Evolutionary conservation across 2,888 invertebrate genomes (phyloP), one percentile per base, ranked within the genome.

Genomic region (Dexiosoma caninum): DNA sequence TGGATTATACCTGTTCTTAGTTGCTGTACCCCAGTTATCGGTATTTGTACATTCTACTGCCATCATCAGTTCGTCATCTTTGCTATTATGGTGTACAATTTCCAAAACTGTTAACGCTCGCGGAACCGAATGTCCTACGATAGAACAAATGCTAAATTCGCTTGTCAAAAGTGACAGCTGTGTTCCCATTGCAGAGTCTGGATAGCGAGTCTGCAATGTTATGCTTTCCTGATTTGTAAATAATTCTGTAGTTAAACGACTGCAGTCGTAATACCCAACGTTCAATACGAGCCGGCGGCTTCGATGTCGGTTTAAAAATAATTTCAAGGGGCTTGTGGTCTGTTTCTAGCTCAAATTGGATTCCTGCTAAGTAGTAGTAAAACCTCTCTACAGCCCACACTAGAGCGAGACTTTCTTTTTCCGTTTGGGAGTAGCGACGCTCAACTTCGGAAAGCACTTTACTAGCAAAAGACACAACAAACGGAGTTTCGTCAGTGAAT

Each of bases 361-460:
- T 14, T 30, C 80, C 76, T 1, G 75, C 67, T 21, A 83, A n/a
- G 30, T 83, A 84, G 57, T 82, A 83, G 23, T 78, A 72, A 16
- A 82, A 83, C 37, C 71, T 75, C 32, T 83, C 83, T 1, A 83
- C 83, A 0, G 78, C 66, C 82, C 81, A 83, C 0, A 77, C 80
- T 2, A 82, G 40, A 19, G 81, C 77, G 2, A 83, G 49, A 46
- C 77, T 82, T 32, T n/a, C n/a, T n/a, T n/a, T n/a, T n/a, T 83
- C 81, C 30, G 83, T 82, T 42, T 83, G 82, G 0, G 82, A 78
- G 19, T 81, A 83, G 42, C 77, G 62, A 12, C 74, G 75, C 51
- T 83, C 80, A 5, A 81, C 78, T 8, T 71, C 75, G 2, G 82
- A 83, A 7, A 83, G 64, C 42, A 77, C 80, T 35, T 82, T 83